These are phyloP conservation scores for Spodoptera frugiperda DNA, from an alignment of 1,140 invertebrate genomes.

Conservation along the genomic window DNA sequence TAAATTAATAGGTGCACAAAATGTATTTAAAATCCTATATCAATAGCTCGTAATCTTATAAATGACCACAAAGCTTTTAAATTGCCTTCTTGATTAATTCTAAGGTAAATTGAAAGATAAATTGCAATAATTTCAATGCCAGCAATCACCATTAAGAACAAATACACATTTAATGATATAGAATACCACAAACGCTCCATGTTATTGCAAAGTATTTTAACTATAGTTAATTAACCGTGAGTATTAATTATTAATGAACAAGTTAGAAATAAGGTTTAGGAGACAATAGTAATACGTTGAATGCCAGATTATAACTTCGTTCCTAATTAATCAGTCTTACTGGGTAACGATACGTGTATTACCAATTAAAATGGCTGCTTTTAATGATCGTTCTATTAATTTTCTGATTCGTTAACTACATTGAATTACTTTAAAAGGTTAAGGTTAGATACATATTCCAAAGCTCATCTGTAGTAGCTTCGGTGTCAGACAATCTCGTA, in stretches of 20 bases:
- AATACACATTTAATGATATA: slow-evolving; percentile 4
- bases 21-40: no score
- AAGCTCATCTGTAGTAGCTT: no score
- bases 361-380: no score
- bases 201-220: slow-evolving; percentile 15
- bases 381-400: no score
- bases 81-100: no score
- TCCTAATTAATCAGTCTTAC: neutral
- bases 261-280: slow-evolving; percentile 34
- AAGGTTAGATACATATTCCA: no score
- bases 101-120: neutral
- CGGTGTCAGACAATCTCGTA: no score
- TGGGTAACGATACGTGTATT: neutral
- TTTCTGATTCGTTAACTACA: no score
- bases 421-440: no score
- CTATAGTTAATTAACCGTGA: slow-evolving; percentile 17
- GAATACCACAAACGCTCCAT: neutral
- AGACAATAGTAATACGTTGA: slow-evolving; percentile 19
- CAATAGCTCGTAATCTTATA: no score
- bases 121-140: neutral
- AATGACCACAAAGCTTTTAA: no score
- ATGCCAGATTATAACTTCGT: neutral
- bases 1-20: no score
- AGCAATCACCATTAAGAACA: neutral
- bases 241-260: slow-evolving; percentile 10